A percentile compares a stretch with the other conserved stretches of the same genome.
These are phyloP conservation scores for Uropetala carovei DNA, from an alignment of 2,888 invertebrate species.

Conservation along the genomic window DNA sequence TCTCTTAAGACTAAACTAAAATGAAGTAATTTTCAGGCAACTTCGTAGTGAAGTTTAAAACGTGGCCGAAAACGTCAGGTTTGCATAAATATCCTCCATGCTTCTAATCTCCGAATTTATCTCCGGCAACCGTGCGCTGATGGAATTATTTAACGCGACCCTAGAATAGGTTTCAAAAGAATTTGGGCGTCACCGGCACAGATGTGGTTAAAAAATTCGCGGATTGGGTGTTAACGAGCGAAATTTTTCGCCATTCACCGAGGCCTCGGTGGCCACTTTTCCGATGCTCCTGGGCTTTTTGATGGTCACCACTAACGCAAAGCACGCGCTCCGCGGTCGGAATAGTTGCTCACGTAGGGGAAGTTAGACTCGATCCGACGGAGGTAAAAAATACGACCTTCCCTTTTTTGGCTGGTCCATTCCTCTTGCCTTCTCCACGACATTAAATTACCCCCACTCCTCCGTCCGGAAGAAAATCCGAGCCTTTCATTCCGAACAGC, in stretches of 20 bases:
- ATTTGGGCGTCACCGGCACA: too few species aligned
- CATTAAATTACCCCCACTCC: background rate
- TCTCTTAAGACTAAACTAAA: too few species aligned
- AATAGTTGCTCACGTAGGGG: background rate
- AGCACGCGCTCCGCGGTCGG: background rate
- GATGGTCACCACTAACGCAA: background rate
- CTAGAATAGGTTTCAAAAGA: too few species aligned
- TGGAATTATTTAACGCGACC: too few species aligned
- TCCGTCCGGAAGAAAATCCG: background rate
- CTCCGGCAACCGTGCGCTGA: too few species aligned
- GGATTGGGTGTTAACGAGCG: background rate
- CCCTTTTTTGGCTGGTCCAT: background rate
- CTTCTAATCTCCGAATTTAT: too few species aligned
- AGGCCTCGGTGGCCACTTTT: background rate
- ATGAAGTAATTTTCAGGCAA: too few species aligned
- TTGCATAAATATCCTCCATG: too few species aligned
- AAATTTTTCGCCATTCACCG: background rate
- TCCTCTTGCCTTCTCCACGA: background rate
- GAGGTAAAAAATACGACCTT: background rate
- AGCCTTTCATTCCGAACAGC: background rate
- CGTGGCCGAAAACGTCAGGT: too few species aligned
- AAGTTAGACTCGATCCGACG: background rate
- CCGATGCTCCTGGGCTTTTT: background rate
- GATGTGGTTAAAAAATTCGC: too few species aligned
- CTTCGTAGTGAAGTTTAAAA: too few species aligned